Evolutionary conservation across 2,888 invertebrate species (phyloP).

Genomic region (Laothoe populi): DNA sequence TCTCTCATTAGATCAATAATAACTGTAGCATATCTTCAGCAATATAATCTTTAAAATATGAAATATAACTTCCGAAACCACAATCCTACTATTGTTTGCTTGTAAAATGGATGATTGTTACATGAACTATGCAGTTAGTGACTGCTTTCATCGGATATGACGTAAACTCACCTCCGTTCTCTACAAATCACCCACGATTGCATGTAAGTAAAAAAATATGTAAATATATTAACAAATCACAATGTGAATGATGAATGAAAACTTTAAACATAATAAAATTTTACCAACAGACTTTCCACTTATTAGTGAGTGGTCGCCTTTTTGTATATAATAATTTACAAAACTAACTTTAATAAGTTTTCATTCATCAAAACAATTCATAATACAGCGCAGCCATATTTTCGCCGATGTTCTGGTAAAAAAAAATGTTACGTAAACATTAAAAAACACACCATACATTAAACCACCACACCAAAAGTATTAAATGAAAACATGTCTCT

Average conservation of each 20-base stretch:
- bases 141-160: slow-evolving; percentile 31
- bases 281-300: not conserved
- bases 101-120: slow-evolving; percentile 24
- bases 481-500: not conserved
- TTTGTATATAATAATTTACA: not conserved
- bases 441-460: slow-evolving; percentile 20
- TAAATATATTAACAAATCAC: slow-evolving; percentile 52
- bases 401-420: slow-evolving; percentile 17
- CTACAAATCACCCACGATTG: slow-evolving; percentile 69
- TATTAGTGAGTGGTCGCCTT: not conserved
- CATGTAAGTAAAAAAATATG: slow-evolving; percentile 77
- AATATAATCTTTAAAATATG: too few species aligned
- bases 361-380: slow-evolving; percentile 15
- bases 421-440: slow-evolving; percentile 18
- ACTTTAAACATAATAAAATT: not conserved
- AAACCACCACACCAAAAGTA: not conserved
- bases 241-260: slow-evolving; percentile 17
- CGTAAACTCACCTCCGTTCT: slow-evolving; percentile 78
- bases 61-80: slow-evolving; percentile 6
- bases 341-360: not conserved
- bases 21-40: too few species aligned
- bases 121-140: slow-evolving; percentile 35
- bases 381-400: slow-evolving; percentile 3
- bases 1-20: too few species aligned
- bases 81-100: not conserved